Evolutionary conservation across 2,797 vertebrate genomes (phyloP).

Genomic region (Garrulus glandarius): DNA sequence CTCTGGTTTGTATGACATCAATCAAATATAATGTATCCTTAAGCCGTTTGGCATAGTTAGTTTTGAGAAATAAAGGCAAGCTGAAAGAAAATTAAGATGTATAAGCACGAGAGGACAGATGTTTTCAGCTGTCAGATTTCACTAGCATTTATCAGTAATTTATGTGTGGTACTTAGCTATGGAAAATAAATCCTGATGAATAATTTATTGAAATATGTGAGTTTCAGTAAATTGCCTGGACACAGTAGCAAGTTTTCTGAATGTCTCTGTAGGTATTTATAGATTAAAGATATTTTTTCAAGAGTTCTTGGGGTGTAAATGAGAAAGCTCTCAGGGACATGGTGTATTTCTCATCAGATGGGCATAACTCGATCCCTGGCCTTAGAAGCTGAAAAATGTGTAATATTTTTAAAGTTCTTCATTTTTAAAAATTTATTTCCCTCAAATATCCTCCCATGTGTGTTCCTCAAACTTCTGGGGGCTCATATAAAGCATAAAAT

Average conservation of each 20-base stretch:
- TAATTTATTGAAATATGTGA: slow-evolving; percentile 40
- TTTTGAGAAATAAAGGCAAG: slow-evolving; percentile 50
- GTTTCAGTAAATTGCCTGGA: neutral
- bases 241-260: neutral
- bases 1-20: neutral
- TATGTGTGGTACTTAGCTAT: slow-evolving; percentile 25
- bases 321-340: neutral
- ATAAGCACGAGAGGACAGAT: slow-evolving; percentile 27
- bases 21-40: slow-evolving; percentile 8
- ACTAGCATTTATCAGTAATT: slow-evolving; percentile 37
- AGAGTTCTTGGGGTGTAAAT: neutral
- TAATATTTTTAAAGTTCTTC: neutral
- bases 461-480: neutral
- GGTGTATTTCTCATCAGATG: neutral
- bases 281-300: neutral
- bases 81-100: slow-evolving; percentile 40
- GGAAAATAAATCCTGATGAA: slow-evolving; percentile 56
- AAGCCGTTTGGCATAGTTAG: neutral
- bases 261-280: neutral
- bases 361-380: neutral
- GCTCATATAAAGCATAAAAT: neutral
- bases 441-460: fast-evolving
- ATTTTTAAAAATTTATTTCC: neutral
- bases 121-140: slow-evolving; percentile 54
- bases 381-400: neutral